phyloP scores from a whole-genome alignment of 2,797 vertebrate genomes.

The Arnoldichthys spilopterus region DNA sequence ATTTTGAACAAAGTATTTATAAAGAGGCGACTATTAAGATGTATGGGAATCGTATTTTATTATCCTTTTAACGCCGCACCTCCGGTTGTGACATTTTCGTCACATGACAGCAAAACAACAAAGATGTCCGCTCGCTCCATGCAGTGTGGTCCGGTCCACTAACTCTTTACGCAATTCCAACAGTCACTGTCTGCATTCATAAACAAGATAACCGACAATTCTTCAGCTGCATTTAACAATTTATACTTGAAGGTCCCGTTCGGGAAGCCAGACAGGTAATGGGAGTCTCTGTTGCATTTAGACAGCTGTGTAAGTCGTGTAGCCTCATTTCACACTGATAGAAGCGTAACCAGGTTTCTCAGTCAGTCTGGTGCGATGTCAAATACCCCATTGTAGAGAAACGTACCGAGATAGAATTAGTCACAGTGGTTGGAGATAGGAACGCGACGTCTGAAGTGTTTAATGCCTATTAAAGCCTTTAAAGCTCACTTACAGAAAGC shows the following conservation, averaged over 20 bases:
- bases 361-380: too few relatives aligned
- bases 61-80: too few relatives aligned
- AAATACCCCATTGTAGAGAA: background rate
- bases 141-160: background rate
- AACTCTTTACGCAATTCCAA: background rate
- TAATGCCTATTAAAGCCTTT: too few relatives aligned
- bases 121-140: constrained; percentile 6
- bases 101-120: constrained; percentile 33
- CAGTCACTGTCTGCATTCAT: background rate
- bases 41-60: background rate
- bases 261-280: background rate
- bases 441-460: too few relatives aligned
- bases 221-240: background rate
- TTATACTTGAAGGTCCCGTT: background rate
- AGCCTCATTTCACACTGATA: background rate
- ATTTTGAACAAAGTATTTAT: background rate
- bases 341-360: too few relatives aligned
- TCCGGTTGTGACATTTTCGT: constrained; percentile 4
- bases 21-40: background rate
- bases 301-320: background rate
- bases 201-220: background rate
- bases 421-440: too few relatives aligned
- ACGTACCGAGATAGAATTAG: background rate
- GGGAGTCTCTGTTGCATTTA: background rate
- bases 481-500: too few relatives aligned